Evolutionary conservation across 2,888 invertebrate genomes (phyloP).

Genomic region (Drosophila mettleri): DNA sequence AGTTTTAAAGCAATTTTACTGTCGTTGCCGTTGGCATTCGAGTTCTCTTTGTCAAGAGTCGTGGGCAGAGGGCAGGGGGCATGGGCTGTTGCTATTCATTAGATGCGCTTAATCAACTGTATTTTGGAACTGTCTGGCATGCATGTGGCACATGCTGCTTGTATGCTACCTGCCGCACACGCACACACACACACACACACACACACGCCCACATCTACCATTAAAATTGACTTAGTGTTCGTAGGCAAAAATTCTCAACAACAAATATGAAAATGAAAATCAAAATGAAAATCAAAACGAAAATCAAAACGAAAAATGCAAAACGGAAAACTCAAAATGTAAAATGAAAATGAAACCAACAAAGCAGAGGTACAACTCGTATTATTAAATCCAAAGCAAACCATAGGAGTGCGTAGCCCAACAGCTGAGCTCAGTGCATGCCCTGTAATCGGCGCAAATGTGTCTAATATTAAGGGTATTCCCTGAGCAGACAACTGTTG

Average conservation of each 20-base stretch:
- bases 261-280: slow-evolving; percentile 5
- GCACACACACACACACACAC: background rate
- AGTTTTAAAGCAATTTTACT: slow-evolving; percentile 20
- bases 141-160: slow-evolving; percentile 22
- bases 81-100: slow-evolving; percentile 37
- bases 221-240: slow-evolving; percentile 33
- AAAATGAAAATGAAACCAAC: slow-evolving; percentile 24
- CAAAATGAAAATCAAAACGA: slow-evolving; percentile 5
- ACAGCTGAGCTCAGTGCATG: background rate
- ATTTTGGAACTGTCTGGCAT: slow-evolving; percentile 27
- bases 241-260: slow-evolving; percentile 7
- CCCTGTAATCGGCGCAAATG: background rate
- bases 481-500: background rate
- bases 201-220: slow-evolving; percentile 11
- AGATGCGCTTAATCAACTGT: slow-evolving; percentile 51
- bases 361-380: slow-evolving; percentile 16
- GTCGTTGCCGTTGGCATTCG: slow-evolving; percentile 8
- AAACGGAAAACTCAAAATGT: slow-evolving; percentile 9
- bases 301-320: slow-evolving; percentile 16
- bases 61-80: background rate
- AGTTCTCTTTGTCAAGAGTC: slow-evolving; percentile 1
- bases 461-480: background rate
- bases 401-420: background rate
- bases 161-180: slow-evolving; percentile 2
- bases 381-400: slow-evolving; percentile 16